Evolutionary conservation across 2,888 invertebrate species (phyloP), one percentile per base, ranked within the genome.

Genomic region (Apodemia duryi): DNA sequence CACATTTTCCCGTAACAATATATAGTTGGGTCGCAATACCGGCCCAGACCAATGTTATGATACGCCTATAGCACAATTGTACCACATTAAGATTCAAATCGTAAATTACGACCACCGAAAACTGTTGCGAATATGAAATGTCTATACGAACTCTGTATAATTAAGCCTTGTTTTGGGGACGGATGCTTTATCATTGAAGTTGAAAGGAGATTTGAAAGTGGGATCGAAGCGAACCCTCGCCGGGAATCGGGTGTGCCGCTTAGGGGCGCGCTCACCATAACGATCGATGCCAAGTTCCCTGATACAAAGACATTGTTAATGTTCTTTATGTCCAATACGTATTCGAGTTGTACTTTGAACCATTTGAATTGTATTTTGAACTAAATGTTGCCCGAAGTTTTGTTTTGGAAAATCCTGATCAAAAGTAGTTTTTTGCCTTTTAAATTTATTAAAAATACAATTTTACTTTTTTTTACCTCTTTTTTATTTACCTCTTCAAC

Each of bases 251-350:
- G 82, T 75, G 83, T 80, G 83, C 80, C 78, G 79, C 77, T 80
- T 86, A 82, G 83, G 89, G 89, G 89, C 84, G 86, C 85, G 88
- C 83, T 87, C 84, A 84, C 85, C 85, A 85, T 38, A 80, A 81
- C 89, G 88, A 91, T 91, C 91, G 90, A 89, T 90, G 83, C 84
- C 57, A 57, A 57, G 29, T 57, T 57, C 57, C 29, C 54, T 10
- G 29, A 11, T 57, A 29, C 57, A 32, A 57, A 57, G 32, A 13
- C 57, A 13, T 5, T 29, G 11, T 54, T 54, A 54, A 54, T 54
- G 28, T 54, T 54, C 54, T 54, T 29, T 57, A 57, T 11, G 57
- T 29, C 32, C 57, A 29, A 57, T 29, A 57, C 57, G 32, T 57
- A 32, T 32, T 57, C n/a, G 46, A n/a, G 46, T 46, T 13, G 21